Evolutionary conservation across 2,113 vertebrate species (phyloP).

Genomic region (Rhegmatorhina hoffmannsi): DNA sequence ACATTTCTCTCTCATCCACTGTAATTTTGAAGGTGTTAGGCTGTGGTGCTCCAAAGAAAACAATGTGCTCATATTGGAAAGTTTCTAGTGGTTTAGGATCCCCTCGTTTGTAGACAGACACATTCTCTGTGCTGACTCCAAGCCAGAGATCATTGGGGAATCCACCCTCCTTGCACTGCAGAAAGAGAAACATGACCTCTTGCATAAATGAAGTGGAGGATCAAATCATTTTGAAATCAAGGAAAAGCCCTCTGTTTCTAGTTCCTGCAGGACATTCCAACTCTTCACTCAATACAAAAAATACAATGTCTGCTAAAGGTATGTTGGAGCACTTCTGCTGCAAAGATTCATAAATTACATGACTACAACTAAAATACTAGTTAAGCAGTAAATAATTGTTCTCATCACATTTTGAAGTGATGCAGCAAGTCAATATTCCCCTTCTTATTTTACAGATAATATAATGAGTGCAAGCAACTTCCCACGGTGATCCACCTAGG

Average conservation of each 20-base stretch:
- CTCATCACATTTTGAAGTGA: not conserved
- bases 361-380: not conserved
- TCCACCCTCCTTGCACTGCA: constrained; percentile 91
- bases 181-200: not conserved
- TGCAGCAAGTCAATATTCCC: not conserved
- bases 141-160: constrained; percentile 92
- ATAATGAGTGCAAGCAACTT: not conserved
- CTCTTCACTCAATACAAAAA: not conserved
- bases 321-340: not conserved
- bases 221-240: not conserved
- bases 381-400: not conserved
- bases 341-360: not conserved
- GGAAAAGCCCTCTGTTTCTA: not conserved
- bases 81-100: constrained; percentile 88
- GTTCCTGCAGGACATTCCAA: not conserved
- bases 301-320: not conserved
- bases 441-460: not conserved
- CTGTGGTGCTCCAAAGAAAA: constrained; percentile 88
- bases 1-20: constrained; percentile 93
- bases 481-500: not conserved
- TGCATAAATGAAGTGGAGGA: not conserved
- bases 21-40: constrained; percentile 91
- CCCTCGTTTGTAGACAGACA: constrained; percentile 87
- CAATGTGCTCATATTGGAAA: constrained; percentile 88
- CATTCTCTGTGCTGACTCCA: constrained; percentile 86